A percentile compares a stretch with the other conserved stretches of the same genome.
Conservation (phyloP, 2,888 invertebrate species). For the Gandaritis pyraliata region DNA sequence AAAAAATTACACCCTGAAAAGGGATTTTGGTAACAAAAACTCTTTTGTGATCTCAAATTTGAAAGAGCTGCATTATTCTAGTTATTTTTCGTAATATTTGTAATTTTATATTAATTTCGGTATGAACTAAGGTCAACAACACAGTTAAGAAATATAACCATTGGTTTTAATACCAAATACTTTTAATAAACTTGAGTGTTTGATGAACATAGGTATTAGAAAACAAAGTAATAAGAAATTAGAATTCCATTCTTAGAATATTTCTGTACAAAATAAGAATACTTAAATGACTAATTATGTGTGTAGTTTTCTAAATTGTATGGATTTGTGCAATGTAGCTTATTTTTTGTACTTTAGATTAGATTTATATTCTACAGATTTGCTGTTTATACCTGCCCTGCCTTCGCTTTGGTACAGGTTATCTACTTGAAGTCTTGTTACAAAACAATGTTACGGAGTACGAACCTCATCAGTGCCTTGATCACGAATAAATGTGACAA, state of each 20-base stretch:
- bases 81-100: conserved; percentile 32
- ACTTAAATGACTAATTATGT: conserved; percentile 19
- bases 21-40: conserved; percentile 17
- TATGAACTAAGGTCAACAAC: conserved; percentile 12
- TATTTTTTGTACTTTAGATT: conserved; percentile 31
- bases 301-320: conserved; percentile 41
- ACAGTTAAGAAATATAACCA: neutral
- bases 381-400: neutral
- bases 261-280: conserved; percentile 27
- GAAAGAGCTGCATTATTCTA: conserved; percentile 24
- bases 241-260: conserved; percentile 8
- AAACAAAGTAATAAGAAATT: neutral
- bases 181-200: neutral
- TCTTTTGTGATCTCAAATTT: conserved; percentile 33
- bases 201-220: conserved; percentile 7
- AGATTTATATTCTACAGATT: neutral
- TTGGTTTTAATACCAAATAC: neutral
- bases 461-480: too few species aligned
- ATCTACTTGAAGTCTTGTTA: too few species aligned
- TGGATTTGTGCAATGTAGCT: conserved; percentile 76
- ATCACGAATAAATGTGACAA: too few species aligned
- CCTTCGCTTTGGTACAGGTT: too few species aligned
- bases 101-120: conserved; percentile 16
- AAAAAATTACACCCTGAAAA: conserved; percentile 21
- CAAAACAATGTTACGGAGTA: too few species aligned